A percentile compares a stretch with the other conserved stretches of the same genome.
These are phyloP conservation scores for Poliocrania exsul DNA, from an alignment of 2,797 vertebrate genomes.

Conservation along the genomic window DNA sequence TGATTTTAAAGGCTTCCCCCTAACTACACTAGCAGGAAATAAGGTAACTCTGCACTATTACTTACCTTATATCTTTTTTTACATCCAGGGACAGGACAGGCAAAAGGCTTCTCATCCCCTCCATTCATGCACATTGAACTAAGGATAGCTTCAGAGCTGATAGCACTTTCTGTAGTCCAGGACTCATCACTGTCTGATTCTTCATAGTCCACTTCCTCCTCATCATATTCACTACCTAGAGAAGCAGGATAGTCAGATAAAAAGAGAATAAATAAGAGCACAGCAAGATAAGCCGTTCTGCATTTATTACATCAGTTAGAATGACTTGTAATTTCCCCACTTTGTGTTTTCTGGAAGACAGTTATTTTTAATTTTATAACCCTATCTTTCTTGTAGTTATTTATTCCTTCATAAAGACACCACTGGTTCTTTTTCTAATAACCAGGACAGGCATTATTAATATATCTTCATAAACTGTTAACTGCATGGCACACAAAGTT, in stretches of 20 bases:
- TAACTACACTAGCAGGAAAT: neutral
- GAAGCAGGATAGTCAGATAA: neutral
- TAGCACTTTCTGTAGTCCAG: slow-evolving; percentile 98
- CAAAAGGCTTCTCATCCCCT: slow-evolving; percentile 97
- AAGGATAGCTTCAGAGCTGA: slow-evolving; percentile 98
- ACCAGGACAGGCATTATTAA: slow-evolving; percentile 16
- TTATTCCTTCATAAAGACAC: slow-evolving; percentile 22
- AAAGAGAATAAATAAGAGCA: neutral
- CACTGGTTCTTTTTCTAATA: slow-evolving; percentile 23
- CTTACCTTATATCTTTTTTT: slow-evolving; percentile 98
- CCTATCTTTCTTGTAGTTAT: neutral
- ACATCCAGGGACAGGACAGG: slow-evolving; percentile 97
- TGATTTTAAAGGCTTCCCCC: neutral
- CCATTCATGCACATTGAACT: slow-evolving; percentile 99
- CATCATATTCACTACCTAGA: slow-evolving; percentile 96
- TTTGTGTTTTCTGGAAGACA: neutral
- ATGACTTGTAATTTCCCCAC: slow-evolving; percentile 24
- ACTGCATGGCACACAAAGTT: neutral
- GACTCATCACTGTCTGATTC: slow-evolving; percentile 98
- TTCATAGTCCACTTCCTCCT: slow-evolving; percentile 97
- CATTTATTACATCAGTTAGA: slow-evolving; percentile 15
- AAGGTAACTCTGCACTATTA: neutral
- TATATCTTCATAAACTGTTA: slow-evolving; percentile 35
- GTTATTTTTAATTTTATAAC: slow-evolving; percentile 32
- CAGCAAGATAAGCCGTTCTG: neutral